Conservation (phyloP, 2,113 vertebrate genomes). For the Protobothrops flavoviridis region DNA sequence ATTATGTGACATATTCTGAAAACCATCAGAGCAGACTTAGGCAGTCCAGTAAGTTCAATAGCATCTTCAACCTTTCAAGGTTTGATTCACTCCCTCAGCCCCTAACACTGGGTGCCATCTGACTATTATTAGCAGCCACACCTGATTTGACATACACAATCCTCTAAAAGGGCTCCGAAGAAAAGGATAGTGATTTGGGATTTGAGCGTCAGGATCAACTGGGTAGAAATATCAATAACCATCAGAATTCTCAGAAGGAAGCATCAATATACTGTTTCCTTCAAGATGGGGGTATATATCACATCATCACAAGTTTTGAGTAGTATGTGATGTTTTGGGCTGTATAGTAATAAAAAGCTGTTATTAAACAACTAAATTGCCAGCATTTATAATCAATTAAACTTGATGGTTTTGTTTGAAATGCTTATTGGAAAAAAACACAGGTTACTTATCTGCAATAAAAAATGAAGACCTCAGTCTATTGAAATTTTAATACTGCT, state of each 20-base stretch:
- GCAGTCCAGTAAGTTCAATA: constrained; percentile 49
- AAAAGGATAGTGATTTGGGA: constrained; percentile 36
- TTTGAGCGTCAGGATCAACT: constrained; percentile 20
- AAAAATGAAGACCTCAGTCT: constrained; percentile 49
- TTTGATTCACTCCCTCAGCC: neutral
- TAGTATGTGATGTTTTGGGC: constrained; percentile 37
- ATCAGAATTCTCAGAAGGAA: constrained; percentile 46
- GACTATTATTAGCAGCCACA: constrained; percentile 12
- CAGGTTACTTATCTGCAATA: constrained; percentile 35
- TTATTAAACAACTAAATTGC: neutral
- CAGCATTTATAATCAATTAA: constrained; percentile 27
- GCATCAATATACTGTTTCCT: constrained; percentile 40
- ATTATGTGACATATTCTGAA: constrained; percentile 40
- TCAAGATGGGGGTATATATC: constrained; percentile 49
- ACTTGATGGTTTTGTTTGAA: constrained; percentile 28
- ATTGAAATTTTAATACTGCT: constrained; percentile 24
- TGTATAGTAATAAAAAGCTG: constrained; percentile 51
- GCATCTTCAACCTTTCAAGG: constrained; percentile 43
- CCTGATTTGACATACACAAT: neutral
- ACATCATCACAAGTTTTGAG: constrained; percentile 40
- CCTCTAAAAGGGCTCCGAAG: neutral
- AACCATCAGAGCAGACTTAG: constrained; percentile 56
- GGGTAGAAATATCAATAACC: constrained; percentile 34
- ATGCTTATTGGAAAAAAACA: constrained; percentile 25
- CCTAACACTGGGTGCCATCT: constrained; percentile 50